Evolutionary conservation across 2,888 invertebrate genomes (phyloP), one percentile per base, ranked within the genome.

Genomic region (Apodemia zela): DNA sequence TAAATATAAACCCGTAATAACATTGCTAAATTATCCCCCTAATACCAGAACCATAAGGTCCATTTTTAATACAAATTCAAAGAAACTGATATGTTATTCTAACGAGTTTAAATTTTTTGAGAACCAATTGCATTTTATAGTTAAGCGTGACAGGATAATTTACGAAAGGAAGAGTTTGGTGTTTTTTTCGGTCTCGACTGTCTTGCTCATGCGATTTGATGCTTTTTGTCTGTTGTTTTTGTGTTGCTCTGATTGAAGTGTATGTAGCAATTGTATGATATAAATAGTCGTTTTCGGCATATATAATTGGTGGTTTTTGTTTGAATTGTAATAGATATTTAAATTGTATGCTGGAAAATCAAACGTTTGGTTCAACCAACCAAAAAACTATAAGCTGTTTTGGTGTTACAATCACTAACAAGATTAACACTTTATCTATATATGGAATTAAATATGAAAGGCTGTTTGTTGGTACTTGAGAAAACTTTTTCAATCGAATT

Each of bases 71-170:
- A 18, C 11, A 18, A 49, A 13, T 29, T 57, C 6, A 6, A 59
- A 10, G 63, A 63, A 64, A 64, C 63, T 68, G 60, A 66, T 66
- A 70, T 76, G 77, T 80, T 82, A 82, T 79, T 84, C 82, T 84
- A 85, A 86, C 83, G 83, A 85, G 84, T 85, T 84, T 79, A 81
- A 81, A 85, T 85, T 84, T 82, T 80, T 74, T 69, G 78, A 81
- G 82, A 85, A 78, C 86, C 90, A 90, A 90, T 90, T 90, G 90
- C 89, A 89, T 87, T 89, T 88, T 88, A 89, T 89, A 89, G 88
- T 80, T 84, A 82, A 88, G 84, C 89, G 87, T 90, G 90, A 90
- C 90, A 90, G 90, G 89, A 89, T 90, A 89, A 90, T 90, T 89
- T 89, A 87, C 78, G 85, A 84, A 88, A 84, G 86, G 84, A 82